phyloP scores from a whole-genome alignment of 2,113 vertebrate species.

The Azemiops feae region DNA sequence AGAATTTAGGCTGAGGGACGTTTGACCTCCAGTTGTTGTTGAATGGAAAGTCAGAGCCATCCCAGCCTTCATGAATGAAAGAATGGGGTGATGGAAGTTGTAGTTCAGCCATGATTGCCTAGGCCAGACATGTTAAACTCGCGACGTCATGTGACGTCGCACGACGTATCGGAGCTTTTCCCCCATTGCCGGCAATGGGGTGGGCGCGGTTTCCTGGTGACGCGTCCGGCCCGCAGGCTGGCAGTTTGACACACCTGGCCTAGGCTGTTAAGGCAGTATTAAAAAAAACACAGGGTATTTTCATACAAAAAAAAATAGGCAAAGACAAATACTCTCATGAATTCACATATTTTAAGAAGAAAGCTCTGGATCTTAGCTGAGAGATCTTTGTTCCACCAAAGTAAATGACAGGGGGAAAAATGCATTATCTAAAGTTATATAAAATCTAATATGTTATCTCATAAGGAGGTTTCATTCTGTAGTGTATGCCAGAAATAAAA shows the following conservation, averaged over 20 bases:
- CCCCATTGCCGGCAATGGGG: too few relatives aligned
- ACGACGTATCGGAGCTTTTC: too few relatives aligned
- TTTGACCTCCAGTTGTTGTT: background rate
- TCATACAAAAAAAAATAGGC: background rate
- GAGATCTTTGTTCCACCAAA: background rate
- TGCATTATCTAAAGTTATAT: background rate
- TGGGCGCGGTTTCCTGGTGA: too few relatives aligned
- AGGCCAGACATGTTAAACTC: too few relatives aligned
- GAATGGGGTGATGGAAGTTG: background rate
- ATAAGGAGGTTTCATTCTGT: background rate
- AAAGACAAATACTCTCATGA: background rate
- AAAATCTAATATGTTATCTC: background rate
- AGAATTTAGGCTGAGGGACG: background rate
- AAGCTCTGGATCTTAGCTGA: background rate
- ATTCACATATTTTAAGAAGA: background rate
- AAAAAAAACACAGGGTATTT: background rate
- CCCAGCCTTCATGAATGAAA: background rate
- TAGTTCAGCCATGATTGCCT: background rate
- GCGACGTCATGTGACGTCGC: too few relatives aligned
- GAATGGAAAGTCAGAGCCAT: background rate
- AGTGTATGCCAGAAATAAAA: background rate
- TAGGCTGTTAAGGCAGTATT: background rate
- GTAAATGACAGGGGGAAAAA: background rate
- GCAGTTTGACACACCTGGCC: too few relatives aligned
- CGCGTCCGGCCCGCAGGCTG: too few relatives aligned